Evolutionary conservation across 1,140 invertebrate species (phyloP).

Genomic region (Rhyzopertha dominica): DNA sequence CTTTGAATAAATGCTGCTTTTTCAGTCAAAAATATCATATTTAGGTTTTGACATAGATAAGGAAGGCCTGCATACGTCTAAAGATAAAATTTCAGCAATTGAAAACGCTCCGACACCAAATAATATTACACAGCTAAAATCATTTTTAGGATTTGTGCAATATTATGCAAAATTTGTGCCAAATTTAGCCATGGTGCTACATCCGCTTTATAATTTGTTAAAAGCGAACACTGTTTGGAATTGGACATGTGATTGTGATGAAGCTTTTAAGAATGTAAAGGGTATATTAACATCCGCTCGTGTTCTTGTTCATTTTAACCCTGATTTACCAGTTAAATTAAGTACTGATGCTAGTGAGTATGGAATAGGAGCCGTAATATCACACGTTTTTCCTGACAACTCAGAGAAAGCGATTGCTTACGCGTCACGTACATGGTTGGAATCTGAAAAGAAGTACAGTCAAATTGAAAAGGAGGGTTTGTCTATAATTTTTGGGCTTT

Average conservation of each 20-base stretch:
- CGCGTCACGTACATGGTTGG: constrained; percentile 18
- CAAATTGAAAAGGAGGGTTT: constrained; percentile 27
- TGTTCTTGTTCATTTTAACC: constrained; percentile 4
- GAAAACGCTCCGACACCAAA: neutral
- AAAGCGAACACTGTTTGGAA: constrained; percentile 16
- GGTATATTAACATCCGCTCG: constrained; percentile 3
- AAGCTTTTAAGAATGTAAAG: constrained; percentile 2
- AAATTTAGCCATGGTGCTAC: constrained; percentile 2
- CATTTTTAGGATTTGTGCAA: neutral
- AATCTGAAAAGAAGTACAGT: constrained; percentile 24
- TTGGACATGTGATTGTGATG: constrained; percentile 1
- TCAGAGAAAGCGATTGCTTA: constrained; percentile 23
- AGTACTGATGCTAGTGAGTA: constrained; percentile 11
- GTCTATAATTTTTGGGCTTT: constrained; percentile 20
- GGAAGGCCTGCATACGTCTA: neutral
- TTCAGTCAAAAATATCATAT: constrained; percentile 1
- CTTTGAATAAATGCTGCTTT: constrained; percentile 11
- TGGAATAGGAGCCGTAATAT: constrained; percentile 15
- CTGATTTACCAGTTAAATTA: constrained; percentile 11
- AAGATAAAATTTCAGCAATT: constrained; percentile 1
- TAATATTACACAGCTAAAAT: constrained; percentile 2
- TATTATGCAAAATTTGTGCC: neutral
- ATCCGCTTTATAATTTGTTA: constrained; percentile 20
- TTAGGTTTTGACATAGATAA: neutral
- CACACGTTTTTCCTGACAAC: constrained; percentile 13